Conservation (phyloP, 2,888 invertebrate species). For the Synergus itoensis region DNA sequence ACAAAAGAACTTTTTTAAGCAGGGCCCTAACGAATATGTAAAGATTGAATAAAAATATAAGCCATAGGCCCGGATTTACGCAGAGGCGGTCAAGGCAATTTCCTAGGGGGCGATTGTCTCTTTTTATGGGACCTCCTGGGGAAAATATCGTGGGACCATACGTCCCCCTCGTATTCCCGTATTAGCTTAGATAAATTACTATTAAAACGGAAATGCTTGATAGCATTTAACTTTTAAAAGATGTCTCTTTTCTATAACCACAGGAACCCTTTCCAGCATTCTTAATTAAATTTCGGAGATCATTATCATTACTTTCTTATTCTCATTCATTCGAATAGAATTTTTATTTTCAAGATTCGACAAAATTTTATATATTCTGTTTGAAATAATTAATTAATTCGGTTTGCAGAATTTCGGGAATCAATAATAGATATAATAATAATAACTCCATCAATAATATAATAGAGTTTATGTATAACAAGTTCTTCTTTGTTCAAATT, state of each 20-base stretch:
- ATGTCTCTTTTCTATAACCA: background rate
- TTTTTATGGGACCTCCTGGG: constrained; percentile 10
- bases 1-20: background rate
- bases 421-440: no score
- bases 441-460: background rate
- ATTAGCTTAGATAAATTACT: constrained; percentile 5
- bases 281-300: background rate
- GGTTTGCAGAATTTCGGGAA: background rate
- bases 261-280: background rate
- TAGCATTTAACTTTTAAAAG: constrained; percentile 10
- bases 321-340: background rate
- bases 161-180: constrained; percentile 5
- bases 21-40: background rate
- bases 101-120: constrained; percentile 2
- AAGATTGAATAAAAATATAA: background rate
- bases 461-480: background rate
- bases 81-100: constrained; percentile 20
- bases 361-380: no score
- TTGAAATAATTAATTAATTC: background rate
- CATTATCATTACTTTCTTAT: background rate
- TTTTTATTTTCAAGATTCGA: background rate
- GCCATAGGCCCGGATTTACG: background rate
- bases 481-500: background rate
- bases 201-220: constrained; percentile 1
- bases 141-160: constrained; percentile 2